Percentiles rank a stretch among this genome's conserved stretches.
phyloP scores from a whole-genome alignment of 2,888 invertebrate species.

The Ischnus inquisitorius region DNA sequence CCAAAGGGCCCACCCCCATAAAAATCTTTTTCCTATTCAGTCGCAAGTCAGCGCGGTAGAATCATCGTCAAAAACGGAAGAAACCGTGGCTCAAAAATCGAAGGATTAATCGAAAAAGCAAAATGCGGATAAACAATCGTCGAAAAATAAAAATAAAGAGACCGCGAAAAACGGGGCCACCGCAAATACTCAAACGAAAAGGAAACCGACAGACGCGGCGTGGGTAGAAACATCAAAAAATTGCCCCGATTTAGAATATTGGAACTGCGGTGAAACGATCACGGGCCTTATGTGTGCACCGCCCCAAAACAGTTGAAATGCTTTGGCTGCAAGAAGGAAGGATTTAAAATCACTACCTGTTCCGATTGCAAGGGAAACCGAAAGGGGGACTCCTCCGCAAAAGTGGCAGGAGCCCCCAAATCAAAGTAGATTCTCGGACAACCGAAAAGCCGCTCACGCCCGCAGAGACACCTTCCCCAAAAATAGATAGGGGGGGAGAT shows the following conservation, averaged over 20 bases:
- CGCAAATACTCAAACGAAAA: too few relatives aligned
- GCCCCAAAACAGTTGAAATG: background rate
- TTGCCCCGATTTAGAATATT: background rate
- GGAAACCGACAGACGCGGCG: background rate
- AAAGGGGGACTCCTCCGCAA: background rate
- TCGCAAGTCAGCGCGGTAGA: background rate
- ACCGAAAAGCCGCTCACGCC: background rate
- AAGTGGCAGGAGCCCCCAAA: background rate
- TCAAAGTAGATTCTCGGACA: background rate
- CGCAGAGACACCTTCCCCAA: too few relatives aligned
- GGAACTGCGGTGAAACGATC: conserved; percentile 3
- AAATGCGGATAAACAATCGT: background rate
- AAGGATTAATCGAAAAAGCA: background rate
- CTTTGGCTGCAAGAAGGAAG: background rate
- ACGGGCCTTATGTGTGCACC: background rate
- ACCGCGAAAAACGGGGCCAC: too few relatives aligned
- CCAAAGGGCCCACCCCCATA: background rate
- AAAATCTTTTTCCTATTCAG: background rate
- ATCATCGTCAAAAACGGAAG: background rate
- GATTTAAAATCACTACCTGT: background rate
- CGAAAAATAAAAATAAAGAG: too few relatives aligned
- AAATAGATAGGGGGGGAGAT: background rate
- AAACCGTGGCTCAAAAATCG: background rate
- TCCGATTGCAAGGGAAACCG: background rate
- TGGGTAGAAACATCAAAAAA: background rate